These are phyloP conservation scores for Macquaria australasica DNA, from an alignment of 2,113 vertebrate species.

Conservation along the genomic window DNA sequence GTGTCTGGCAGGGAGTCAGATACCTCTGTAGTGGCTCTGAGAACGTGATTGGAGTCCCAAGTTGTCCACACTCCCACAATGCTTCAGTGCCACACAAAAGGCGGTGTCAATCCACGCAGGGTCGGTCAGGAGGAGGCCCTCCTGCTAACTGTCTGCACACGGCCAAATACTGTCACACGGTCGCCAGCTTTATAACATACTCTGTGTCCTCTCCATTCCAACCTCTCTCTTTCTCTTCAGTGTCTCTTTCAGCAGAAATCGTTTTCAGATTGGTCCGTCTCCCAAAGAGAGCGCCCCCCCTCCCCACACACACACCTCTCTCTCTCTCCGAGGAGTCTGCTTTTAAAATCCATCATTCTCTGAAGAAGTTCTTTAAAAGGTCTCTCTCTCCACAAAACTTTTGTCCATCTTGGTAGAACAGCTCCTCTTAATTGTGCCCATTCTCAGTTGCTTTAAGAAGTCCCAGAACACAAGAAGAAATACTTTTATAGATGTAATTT, in stretches of 20 bases:
- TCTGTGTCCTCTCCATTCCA: slow-evolving; percentile 5
- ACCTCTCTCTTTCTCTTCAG: background rate
- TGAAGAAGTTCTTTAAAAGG: slow-evolving; percentile 1
- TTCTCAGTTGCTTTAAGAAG: background rate
- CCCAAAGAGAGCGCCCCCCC: background rate
- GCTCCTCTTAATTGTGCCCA: background rate
- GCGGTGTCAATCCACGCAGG: slow-evolving; percentile 39
- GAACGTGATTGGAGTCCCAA: slow-evolving; percentile 61
- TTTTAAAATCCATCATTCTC: slow-evolving; percentile 10
- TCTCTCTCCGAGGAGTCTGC: slow-evolving; percentile 5
- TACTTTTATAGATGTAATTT: background rate
- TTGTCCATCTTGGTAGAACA: background rate
- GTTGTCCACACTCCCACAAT: slow-evolving; percentile 41
- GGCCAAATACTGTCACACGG: background rate
- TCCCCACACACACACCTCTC: too few species aligned
- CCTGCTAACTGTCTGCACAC: slow-evolving; percentile 20
- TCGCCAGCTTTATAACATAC: slow-evolving; percentile 10
- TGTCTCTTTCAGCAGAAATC: background rate
- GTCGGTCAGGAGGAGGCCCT: slow-evolving; percentile 30
- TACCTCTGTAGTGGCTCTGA: slow-evolving; percentile 37
- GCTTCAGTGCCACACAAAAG: slow-evolving; percentile 58
- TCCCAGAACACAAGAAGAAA: background rate
- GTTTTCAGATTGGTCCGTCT: slow-evolving; percentile 7
- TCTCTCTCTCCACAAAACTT: background rate
- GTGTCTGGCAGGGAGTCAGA: slow-evolving; percentile 45